phyloP scores from a whole-genome alignment of 2,888 invertebrate genomes.

The Drosophila paramelanica region DNA sequence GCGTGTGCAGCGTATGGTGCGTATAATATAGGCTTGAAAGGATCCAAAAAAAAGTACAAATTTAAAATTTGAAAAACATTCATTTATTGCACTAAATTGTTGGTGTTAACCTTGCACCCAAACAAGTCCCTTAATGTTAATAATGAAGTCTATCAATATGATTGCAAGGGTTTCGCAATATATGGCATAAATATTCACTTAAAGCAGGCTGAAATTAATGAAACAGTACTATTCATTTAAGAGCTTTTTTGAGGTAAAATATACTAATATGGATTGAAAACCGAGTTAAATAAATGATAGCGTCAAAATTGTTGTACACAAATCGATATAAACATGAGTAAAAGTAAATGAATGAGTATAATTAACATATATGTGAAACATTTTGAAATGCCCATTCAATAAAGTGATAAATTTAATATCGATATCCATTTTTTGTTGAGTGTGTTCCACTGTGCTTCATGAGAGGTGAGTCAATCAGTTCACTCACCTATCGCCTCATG shows the following conservation, averaged over 20 bases:
- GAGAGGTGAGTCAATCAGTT: neutral
- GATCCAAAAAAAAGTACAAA: neutral
- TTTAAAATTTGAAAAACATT: too few species aligned
- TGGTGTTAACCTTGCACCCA: too few species aligned
- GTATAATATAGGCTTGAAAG: slow-evolving; percentile 77
- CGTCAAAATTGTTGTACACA: too few species aligned
- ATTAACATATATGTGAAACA: neutral
- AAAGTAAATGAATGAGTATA: neutral
- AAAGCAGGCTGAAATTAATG: neutral
- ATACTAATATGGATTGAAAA: too few species aligned
- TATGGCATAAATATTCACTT: neutral
- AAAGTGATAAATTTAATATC: too few species aligned
- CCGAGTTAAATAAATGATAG: too few species aligned
- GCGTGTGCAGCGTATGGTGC: slow-evolving; percentile 86
- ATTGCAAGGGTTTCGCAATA: neutral
- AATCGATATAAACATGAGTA: too few species aligned
- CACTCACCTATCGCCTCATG: slow-evolving; percentile 75
- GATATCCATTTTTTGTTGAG: too few species aligned
- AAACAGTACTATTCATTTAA: too few species aligned
- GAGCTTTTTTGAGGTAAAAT: neutral
- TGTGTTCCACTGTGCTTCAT: neutral
- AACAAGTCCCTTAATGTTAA: too few species aligned
- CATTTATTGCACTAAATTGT: neutral
- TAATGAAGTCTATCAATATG: too few species aligned
- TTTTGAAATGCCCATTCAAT: neutral